Conservation (phyloP, 1,140 invertebrate species). For the Eriosoma lanigerum region DNA sequence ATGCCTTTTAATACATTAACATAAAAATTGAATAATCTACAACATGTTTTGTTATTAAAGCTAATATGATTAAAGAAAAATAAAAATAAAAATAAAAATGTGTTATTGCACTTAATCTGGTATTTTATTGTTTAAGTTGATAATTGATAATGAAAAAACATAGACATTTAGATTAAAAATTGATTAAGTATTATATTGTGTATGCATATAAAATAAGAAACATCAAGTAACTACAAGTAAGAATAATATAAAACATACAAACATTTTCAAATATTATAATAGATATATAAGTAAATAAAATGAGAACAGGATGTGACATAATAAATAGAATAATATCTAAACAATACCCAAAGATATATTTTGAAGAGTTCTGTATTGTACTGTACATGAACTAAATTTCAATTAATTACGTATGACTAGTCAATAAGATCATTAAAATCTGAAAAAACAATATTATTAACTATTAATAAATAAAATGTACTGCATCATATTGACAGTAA, state of each 20-base stretch:
- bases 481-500: neutral
- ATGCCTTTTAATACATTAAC: constrained; percentile 13
- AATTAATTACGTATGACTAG: constrained; percentile 26
- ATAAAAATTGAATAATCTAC: constrained; percentile 22
- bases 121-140: constrained; percentile 16
- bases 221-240: constrained; percentile 17
- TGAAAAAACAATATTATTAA: neutral
- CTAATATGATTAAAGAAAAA: constrained; percentile 36
- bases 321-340: constrained; percentile 16
- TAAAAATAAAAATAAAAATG: constrained; percentile 34
- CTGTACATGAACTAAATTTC: neutral
- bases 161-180: constrained; percentile 37
- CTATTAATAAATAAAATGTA: neutral
- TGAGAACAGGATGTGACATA: constrained; percentile 46
- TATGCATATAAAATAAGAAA: constrained; percentile 20
- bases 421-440: constrained; percentile 23
- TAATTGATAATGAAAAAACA: constrained; percentile 43
- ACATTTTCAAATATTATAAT: constrained; percentile 19
- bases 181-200: constrained; percentile 18
- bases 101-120: constrained; percentile 44
- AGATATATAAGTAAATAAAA: constrained; percentile 32
- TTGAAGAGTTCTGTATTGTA: constrained; percentile 15
- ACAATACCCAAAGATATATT: constrained; percentile 13
- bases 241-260: neutral
- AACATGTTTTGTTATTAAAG: constrained; percentile 36